phyloP scores from a whole-genome alignment of 1,140 invertebrate genomes.

The Lepidostoma basale region DNA sequence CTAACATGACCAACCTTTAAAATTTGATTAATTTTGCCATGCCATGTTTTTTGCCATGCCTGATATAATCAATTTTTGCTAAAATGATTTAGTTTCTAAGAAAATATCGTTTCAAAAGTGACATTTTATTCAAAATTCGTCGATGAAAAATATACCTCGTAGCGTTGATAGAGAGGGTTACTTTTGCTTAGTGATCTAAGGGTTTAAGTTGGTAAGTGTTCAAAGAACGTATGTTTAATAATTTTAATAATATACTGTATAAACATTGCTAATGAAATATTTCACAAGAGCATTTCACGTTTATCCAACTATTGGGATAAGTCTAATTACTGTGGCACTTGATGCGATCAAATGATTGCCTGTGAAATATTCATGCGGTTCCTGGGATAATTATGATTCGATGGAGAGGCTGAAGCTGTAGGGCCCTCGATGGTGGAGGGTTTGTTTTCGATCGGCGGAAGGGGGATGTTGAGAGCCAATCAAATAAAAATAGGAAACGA shows the following conservation, averaged over 20 bases:
- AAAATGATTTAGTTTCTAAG: no score
- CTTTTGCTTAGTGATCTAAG: no score
- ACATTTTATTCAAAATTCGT: no score
- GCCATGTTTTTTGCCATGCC: no score
- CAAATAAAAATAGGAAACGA: constrained; percentile 17
- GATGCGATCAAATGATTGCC: neutral
- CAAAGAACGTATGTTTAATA: neutral
- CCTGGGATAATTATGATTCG: constrained; percentile 22
- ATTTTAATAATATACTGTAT: neutral
- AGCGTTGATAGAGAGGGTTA: no score
- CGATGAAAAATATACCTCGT: no score
- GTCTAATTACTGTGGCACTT: no score
- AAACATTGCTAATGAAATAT: neutral
- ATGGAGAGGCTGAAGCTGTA: constrained; percentile 10
- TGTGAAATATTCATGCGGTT: constrained; percentile 11
- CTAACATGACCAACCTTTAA: no score
- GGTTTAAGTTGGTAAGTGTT: neutral
- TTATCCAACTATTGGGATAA: no score
- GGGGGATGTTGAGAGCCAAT: constrained; percentile 18
- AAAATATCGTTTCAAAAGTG: no score
- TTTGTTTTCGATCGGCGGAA: neutral
- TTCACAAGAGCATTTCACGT: neutral
- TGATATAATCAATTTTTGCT: no score
- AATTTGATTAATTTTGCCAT: no score
- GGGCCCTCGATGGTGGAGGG: neutral